Conservation (phyloP, 2,797 vertebrate genomes). For the Crocodylus rhombifer region DNA sequence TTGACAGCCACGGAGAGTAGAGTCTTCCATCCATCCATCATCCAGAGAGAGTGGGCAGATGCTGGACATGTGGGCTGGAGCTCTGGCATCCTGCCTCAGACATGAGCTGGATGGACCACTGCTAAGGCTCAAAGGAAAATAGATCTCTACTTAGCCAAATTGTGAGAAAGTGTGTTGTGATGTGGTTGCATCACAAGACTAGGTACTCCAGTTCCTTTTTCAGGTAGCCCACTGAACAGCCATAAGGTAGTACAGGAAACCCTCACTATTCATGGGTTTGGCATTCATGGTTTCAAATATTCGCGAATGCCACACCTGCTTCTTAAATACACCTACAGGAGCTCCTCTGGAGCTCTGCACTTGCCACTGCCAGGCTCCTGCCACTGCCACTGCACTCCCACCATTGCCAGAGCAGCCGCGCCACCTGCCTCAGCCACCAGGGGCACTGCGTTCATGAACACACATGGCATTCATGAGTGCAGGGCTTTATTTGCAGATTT, state of each 20-base stretch:
- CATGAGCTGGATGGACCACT: background rate
- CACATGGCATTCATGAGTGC: no score
- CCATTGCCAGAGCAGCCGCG: no score
- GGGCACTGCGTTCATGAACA: no score
- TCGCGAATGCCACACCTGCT: no score
- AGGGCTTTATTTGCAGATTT: no score
- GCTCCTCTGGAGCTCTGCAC: no score
- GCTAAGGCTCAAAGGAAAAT: background rate
- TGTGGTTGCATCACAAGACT: background rate
- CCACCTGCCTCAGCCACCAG: no score
- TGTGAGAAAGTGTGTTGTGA: background rate
- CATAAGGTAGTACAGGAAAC: background rate
- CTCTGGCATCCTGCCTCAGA: background rate
- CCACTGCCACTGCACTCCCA: no score
- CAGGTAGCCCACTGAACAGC: conserved; percentile 22
- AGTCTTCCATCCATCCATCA: background rate
- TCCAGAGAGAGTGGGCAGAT: background rate
- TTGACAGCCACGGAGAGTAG: background rate
- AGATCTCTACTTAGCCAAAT: background rate
- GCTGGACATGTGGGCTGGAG: background rate
- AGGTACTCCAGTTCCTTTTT: background rate
- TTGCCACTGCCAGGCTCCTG: no score
- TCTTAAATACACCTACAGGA: no score
- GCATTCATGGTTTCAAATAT: no score
- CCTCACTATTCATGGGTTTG: no score